Conservation (phyloP, 2,797 vertebrate genomes). For the Botia kubotai region DNA sequence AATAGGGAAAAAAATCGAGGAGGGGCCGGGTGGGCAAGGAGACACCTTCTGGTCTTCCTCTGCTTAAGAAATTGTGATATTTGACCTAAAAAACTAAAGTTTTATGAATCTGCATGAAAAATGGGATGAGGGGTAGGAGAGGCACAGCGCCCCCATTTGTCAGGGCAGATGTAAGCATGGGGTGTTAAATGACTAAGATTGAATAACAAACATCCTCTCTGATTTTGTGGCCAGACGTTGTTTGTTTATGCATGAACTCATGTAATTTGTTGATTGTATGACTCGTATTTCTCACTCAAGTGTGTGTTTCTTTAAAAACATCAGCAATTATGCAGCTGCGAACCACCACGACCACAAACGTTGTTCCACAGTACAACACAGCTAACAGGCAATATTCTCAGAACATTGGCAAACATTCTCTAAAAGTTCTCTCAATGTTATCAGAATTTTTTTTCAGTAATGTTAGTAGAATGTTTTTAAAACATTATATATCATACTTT, state of each 20-base stretch:
- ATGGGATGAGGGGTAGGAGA: conserved; percentile 8
- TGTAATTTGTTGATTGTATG: conserved; percentile 12
- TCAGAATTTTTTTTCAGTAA: no score
- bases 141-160: conserved; percentile 30
- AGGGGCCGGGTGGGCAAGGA: conserved; percentile 47
- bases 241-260: conserved; percentile 17
- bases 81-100: conserved; percentile 82
- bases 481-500: no score
- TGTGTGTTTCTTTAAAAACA: not conserved
- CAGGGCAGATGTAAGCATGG: not conserved
- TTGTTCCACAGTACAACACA: not conserved
- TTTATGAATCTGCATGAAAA: conserved; percentile 48
- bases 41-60: conserved; percentile 63
- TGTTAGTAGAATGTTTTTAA: no score
- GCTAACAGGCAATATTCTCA: no score
- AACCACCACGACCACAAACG: not conserved
- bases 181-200: not conserved
- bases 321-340: not conserved
- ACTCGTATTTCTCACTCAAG: conserved; percentile 4
- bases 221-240: conserved; percentile 2
- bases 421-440: no score
- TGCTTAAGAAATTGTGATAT: conserved; percentile 75
- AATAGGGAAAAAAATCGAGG: conserved; percentile 73
- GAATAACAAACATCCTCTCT: no score
- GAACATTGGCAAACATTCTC: no score